Evolutionary conservation across 2,888 invertebrate species (phyloP).

Genomic region (Meloe dianella): DNA sequence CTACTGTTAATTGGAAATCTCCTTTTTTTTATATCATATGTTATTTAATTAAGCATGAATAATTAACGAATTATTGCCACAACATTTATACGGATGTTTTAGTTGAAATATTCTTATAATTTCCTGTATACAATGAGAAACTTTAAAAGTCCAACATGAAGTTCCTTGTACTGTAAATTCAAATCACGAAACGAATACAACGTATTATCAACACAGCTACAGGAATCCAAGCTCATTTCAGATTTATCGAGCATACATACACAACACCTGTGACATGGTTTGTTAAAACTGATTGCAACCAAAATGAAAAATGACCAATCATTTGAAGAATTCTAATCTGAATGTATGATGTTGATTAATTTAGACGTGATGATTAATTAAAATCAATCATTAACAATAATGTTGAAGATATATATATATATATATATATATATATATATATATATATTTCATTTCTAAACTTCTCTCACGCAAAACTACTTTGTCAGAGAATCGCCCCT

Average conservation of each 20-base stretch:
- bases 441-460: slow-evolving; percentile 2
- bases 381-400: neutral
- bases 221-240: slow-evolving; percentile 13
- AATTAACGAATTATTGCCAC: neutral
- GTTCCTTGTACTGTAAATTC: slow-evolving; percentile 3
- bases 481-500: slow-evolving; percentile 6
- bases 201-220: slow-evolving; percentile 12
- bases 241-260: slow-evolving; percentile 15
- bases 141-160: neutral
- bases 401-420: neutral
- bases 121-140: neutral
- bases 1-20: slow-evolving; percentile 24
- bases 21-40: neutral
- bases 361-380: neutral
- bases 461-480: slow-evolving; percentile 4
- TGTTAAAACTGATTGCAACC: neutral
- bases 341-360: neutral
- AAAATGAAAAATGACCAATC: neutral
- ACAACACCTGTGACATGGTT: slow-evolving; percentile 11
- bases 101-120: neutral
- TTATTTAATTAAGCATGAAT: slow-evolving; percentile 10
- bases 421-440: no score
- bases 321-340: no score
- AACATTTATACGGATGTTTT: neutral
- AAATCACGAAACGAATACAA: slow-evolving; percentile 11